Evolutionary conservation across 2,888 invertebrate species (phyloP), one percentile per base, ranked within the genome.

Genomic region (Mythimna loreyi): DNA sequence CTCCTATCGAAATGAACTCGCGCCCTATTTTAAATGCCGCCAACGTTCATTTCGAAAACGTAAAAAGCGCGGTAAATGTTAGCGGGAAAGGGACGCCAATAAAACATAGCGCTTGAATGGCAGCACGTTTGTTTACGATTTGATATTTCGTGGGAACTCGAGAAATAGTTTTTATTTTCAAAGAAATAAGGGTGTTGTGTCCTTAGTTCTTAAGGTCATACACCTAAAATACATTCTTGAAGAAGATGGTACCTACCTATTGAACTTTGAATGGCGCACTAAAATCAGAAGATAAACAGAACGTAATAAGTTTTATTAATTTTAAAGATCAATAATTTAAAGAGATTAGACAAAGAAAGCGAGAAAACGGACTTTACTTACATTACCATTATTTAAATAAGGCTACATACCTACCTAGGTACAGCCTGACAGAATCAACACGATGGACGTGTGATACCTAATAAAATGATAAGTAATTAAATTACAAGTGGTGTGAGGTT

Each of bases 21-120:
- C 95, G 95, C 94, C 92, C 86, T 90, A 93, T 92, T 95, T 95
- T 91, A 91, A 96, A 95, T 93, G 91, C 94, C 94, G 95, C 94
- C 94, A 94, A 94, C 95, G 93, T 94, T 92, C 88, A 88, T 89
- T 93, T 92, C 89, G 90, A 93, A 93, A 94, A 90, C 87, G 83
- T 89, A 89, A 93, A 94, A 96, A 94, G 94, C 95, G 95, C 95
- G 95, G 94, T 90, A 95, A 95, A 92, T 89, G 90, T 90, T 87
- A 82, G 95, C 87, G 91, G 85, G 95, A 96, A 93, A 95, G 95
- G 93, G 95, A 96, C 86, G 93, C 94, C 94, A 94, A 95, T 95
- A 95, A 96, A 95, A 96, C 95, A 95, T 91, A 90, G 90, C 91
- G 88, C 90, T 88, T 93, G 92, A 91, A 92, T 91, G 92, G 91